Evolutionary conservation across 2,113 vertebrate species (phyloP), one percentile per base, ranked within the genome.

Genomic region (Zingel zingel): DNA sequence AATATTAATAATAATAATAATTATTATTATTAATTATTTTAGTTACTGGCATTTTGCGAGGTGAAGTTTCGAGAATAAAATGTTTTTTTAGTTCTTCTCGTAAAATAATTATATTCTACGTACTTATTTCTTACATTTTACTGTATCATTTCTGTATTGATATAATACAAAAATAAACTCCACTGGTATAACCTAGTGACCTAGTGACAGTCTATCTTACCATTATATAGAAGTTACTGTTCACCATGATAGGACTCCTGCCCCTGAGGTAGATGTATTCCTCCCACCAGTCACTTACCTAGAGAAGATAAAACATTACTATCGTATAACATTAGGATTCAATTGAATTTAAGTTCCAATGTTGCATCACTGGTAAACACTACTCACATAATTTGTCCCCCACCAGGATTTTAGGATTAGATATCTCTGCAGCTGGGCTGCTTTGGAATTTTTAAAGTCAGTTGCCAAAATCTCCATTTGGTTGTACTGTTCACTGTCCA

Each of bases 161-260:
- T 50, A 48, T 61, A 50, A 25, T 53, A 13, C 21, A 73, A 59
- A 23, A 19, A 0, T 11, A 12, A 3, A 57, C 8, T 45, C 14
- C 19, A 65, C 19, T 61, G 11, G 50, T n/a, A 27, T 36, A 43
- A 30, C 19, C 39, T 39, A 62, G 58, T 8, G 11, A 81, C 30
- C 2, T 19, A 27, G 2, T 33, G 13, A 30, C 9, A 30, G 21
- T 27, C 15, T n/a, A 13, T 65, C 94, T 95, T 85, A 99, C 98
- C 97, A 98, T 99, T 59, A 93, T 92, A 0, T 98, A 99, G 84
- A 97, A 99, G 95, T 99, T 99, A 92, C 98, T 99, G 95, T 99
- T 99, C 83, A 99, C 98, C 97, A 98, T 97, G 87, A 99, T 91
- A 0, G 98, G 97, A 66, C 91, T 87, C 33, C 98, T 93, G 76